Evolutionary conservation across 2,888 invertebrate species (phyloP).

Genomic region (Selenia dentaria): DNA sequence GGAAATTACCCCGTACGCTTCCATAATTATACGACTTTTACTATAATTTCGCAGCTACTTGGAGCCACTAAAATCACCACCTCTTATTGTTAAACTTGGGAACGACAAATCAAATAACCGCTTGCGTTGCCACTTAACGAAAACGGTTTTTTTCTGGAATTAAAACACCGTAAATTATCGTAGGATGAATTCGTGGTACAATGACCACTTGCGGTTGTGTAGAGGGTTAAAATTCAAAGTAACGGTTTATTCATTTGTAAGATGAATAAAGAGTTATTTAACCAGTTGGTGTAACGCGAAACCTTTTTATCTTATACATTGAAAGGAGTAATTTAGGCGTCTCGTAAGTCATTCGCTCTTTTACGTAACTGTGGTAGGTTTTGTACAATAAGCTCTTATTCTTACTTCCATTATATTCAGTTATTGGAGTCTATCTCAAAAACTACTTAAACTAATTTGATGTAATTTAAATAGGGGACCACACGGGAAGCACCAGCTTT

Average conservation of each 20-base stretch:
- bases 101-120: conserved; percentile 72
- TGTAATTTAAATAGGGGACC: too few relatives aligned
- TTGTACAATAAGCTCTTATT: too few relatives aligned
- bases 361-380: too few relatives aligned
- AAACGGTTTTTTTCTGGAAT: conserved; percentile 36
- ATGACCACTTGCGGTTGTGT: conserved; percentile 32
- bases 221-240: conserved; percentile 4
- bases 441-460: too few relatives aligned
- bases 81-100: conserved; percentile 56
- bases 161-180: conserved; percentile 51
- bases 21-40: conserved; percentile 77
- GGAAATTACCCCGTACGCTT: conserved; percentile 65
- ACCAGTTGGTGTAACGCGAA: conserved; percentile 1
- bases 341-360: not conserved
- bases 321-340: not conserved
- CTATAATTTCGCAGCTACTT: conserved; percentile 76
- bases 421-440: too few relatives aligned
- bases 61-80: conserved; percentile 67
- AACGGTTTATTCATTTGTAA: conserved; percentile 22
- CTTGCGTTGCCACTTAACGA: conserved; percentile 40
- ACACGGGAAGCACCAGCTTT: too few relatives aligned
- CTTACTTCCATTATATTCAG: too few relatives aligned
- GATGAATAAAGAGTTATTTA: conserved; percentile 10
- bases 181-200: conserved; percentile 41
- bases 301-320: not conserved